phyloP scores from a whole-genome alignment of 2,888 invertebrate species.

The Drosophila histrio region DNA sequence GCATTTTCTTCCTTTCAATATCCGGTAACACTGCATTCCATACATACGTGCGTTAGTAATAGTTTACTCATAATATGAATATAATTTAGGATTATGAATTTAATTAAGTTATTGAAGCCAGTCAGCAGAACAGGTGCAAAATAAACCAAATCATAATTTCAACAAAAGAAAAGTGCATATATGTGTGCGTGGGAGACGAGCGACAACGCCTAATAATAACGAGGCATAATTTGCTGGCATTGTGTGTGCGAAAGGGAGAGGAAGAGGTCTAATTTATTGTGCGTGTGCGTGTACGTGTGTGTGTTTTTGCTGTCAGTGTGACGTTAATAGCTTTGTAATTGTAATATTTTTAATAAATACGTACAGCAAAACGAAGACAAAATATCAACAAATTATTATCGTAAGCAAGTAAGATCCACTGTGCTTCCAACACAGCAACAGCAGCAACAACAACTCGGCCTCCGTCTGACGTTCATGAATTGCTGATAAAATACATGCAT shows the following conservation, averaged over 20 bases:
- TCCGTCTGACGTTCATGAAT: constrained; percentile 38
- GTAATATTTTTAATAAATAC: constrained; percentile 16
- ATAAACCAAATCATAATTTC: constrained; percentile 24
- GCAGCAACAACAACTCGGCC: constrained; percentile 30
- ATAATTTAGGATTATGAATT: constrained; percentile 54
- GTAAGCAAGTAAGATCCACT: constrained; percentile 21
- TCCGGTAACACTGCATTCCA: constrained; percentile 44
- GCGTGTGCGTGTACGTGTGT: constrained; percentile 38
- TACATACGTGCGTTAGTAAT: constrained; percentile 71
- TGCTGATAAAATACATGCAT: constrained; percentile 56
- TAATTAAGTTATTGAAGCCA: constrained; percentile 46
- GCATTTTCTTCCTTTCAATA: not conserved
- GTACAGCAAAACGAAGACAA: constrained; percentile 17
- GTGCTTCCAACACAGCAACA: constrained; percentile 39
- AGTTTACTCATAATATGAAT: constrained; percentile 70
- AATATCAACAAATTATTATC: constrained; percentile 15
- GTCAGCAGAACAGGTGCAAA: constrained; percentile 27
- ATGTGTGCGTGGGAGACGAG: constrained; percentile 22
- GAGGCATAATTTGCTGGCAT: constrained; percentile 43
- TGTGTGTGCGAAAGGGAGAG: constrained; percentile 32
- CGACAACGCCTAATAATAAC: constrained; percentile 28
- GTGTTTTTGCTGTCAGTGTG: constrained; percentile 36
- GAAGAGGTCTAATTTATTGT: constrained; percentile 53
- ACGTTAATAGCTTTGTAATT: constrained; percentile 33
- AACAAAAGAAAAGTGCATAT: constrained; percentile 19